Evolutionary conservation across 2,113 vertebrate species (phyloP).

Genomic region (Podarcis cretensis): DNA sequence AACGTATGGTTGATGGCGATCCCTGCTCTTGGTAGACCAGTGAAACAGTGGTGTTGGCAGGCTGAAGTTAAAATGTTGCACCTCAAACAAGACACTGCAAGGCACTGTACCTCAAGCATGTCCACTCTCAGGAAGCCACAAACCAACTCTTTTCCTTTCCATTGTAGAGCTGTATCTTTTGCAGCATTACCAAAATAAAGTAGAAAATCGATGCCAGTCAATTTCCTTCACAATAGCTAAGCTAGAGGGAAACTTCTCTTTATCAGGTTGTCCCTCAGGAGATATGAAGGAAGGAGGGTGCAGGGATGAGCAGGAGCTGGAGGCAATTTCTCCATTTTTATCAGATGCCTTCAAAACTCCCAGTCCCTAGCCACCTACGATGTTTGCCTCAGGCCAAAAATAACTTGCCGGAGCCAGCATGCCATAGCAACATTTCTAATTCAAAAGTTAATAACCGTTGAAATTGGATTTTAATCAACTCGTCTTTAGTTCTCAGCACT

Average conservation of each 20-base stretch:
- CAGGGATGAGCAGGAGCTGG: background rate
- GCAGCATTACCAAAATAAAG: background rate
- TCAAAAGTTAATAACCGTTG: constrained; percentile 74
- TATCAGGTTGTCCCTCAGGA: background rate
- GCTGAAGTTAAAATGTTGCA: background rate
- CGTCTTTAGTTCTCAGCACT: constrained; percentile 61
- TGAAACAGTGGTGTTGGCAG: background rate
- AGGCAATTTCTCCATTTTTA: background rate
- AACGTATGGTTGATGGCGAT: no score
- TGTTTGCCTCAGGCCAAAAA: constrained; percentile 56
- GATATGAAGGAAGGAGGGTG: background rate
- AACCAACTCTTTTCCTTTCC: fast-evolving
- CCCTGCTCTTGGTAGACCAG: background rate
- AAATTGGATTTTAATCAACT: constrained; percentile 76
- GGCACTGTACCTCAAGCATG: no score
- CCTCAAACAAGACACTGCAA: background rate
- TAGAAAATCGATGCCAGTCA: constrained; percentile 1
- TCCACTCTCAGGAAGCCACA: background rate
- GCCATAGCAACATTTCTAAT: constrained; percentile 66
- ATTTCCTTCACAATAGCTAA: constrained; percentile 13
- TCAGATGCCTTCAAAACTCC: constrained; percentile 35
- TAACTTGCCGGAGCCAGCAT: constrained; percentile 52
- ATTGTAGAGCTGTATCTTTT: background rate
- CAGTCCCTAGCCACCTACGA: constrained; percentile 42
- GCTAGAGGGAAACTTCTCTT: constrained; percentile 25